These are phyloP conservation scores for Trinorchestia longiramus DNA, from an alignment of 1,140 invertebrate genomes.

Conservation along the genomic window DNA sequence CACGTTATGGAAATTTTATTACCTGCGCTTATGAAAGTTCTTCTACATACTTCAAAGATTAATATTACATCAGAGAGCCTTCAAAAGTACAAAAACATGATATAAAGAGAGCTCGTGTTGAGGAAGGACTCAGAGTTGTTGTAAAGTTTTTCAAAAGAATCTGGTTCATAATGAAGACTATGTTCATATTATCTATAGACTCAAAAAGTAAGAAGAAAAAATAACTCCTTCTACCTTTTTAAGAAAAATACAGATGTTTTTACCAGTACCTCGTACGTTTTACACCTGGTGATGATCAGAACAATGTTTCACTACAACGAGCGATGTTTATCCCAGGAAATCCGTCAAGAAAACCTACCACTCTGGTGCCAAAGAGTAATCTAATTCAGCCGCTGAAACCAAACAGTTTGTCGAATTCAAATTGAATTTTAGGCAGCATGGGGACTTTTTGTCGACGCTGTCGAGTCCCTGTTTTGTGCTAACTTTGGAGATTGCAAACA, in stretches of 20 bases:
- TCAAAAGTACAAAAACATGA: background rate
- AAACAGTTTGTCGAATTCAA: conserved; percentile 53
- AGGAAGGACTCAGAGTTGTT: too few relatives aligned
- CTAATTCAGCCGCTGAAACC: conserved; percentile 24
- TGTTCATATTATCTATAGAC: background rate
- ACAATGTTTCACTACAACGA: background rate
- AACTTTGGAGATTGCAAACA: conserved; percentile 17
- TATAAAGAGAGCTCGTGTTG: too few relatives aligned
- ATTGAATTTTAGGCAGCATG: conserved; percentile 35
- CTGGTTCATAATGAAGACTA: background rate
- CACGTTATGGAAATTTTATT: too few relatives aligned
- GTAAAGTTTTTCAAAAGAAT: background rate
- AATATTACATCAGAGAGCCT: background rate
- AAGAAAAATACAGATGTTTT: too few relatives aligned
- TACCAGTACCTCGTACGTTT: background rate
- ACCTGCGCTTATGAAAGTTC: too few relatives aligned
- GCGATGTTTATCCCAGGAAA: background rate
- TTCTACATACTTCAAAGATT: too few relatives aligned
- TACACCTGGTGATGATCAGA: background rate
- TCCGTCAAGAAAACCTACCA: background rate
- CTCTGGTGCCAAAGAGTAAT: background rate
- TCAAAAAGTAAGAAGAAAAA: background rate
- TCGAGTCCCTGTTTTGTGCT: conserved; percentile 23
- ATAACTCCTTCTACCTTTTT: background rate
- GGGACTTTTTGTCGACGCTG: background rate